phyloP scores from a whole-genome alignment of 1,140 invertebrate species.

The Subanguina moxae region DNA sequence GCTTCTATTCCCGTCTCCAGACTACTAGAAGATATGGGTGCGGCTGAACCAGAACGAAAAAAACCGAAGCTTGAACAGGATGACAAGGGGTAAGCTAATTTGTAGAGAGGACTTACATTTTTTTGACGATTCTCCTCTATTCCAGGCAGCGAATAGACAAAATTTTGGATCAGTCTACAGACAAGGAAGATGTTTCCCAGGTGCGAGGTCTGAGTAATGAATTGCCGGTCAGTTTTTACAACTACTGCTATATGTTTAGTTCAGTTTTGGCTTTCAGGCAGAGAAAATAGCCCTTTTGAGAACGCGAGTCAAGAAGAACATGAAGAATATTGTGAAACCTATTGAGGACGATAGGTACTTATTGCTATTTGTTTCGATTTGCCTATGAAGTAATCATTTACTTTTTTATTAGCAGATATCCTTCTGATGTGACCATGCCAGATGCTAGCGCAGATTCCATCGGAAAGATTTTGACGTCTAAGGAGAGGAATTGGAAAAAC shows the following conservation, averaged over 20 bases:
- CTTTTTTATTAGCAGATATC: background rate
- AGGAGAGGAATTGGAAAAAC: slow-evolving; percentile 32
- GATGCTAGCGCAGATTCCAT: slow-evolving; percentile 31
- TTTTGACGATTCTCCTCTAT: background rate
- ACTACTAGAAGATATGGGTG: slow-evolving; percentile 25
- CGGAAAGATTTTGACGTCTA: slow-evolving; percentile 33
- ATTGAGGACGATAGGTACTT: slow-evolving; percentile 28
- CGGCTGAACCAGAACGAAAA: slow-evolving; percentile 34
- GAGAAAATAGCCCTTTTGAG: slow-evolving; percentile 44
- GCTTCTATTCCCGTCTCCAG: slow-evolving; percentile 31
- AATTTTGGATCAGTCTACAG: slow-evolving; percentile 25
- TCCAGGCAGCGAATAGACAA: slow-evolving; percentile 39
- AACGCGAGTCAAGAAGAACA: slow-evolving; percentile 45
- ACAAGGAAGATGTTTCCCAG: slow-evolving; percentile 25
- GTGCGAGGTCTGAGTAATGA: slow-evolving; percentile 31
- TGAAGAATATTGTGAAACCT: slow-evolving; percentile 27
- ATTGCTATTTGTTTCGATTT: background rate
- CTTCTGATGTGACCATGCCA: slow-evolving; percentile 3
- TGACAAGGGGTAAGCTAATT: slow-evolving; percentile 36
- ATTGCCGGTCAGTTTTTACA: slow-evolving; percentile 14
- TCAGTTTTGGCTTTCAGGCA: slow-evolving; percentile 4
- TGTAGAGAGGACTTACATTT: slow-evolving; percentile 11
- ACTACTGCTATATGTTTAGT: background rate
- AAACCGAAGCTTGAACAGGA: slow-evolving; percentile 34
- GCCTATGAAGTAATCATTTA: slow-evolving; percentile 14